Evolutionary conservation across 2,113 vertebrate species (phyloP).

Genomic region (Hydropotes inermis): DNA sequence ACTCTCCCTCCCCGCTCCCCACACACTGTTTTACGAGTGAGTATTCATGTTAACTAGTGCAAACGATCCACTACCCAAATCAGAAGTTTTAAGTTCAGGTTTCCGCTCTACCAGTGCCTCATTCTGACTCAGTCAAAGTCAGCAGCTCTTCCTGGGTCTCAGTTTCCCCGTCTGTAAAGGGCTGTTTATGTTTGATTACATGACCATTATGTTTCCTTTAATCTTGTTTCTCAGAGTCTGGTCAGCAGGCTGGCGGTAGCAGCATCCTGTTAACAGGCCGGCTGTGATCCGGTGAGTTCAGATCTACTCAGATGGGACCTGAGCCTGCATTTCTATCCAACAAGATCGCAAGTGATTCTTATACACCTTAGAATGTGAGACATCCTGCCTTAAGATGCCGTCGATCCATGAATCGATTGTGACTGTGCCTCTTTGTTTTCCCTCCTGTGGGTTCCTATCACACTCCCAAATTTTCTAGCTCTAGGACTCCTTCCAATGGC

Average conservation of each 20-base stretch:
- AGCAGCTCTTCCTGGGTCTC: not conserved
- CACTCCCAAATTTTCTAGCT: not conserved
- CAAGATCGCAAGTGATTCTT: not conserved
- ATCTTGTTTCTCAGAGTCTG: not conserved
- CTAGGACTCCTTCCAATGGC: not conserved
- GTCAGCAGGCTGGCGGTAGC: not conserved
- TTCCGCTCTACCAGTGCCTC: not conserved
- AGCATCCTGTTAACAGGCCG: not conserved
- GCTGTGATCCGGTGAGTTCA: not conserved
- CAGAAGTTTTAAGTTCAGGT: not conserved
- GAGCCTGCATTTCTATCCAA: not conserved
- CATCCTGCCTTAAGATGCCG: not conserved
- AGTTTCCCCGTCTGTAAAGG: not conserved
- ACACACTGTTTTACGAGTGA: not conserved
- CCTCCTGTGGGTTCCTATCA: not conserved
- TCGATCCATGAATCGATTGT: not conserved
- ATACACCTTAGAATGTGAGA: not conserved
- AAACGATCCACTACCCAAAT: not conserved
- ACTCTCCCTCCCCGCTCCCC: rapidly evolving
- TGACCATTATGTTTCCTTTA: not conserved
- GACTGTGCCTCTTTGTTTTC: not conserved
- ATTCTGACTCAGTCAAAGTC: not conserved
- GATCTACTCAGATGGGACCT: not conserved
- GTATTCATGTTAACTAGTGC: not conserved
- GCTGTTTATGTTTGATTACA: not conserved